Percentiles rank a stretch among this genome's conserved stretches.
phyloP scores from a whole-genome alignment of 53 echinoderm and acorn worm species.

The Holothuria scabra region DNA sequence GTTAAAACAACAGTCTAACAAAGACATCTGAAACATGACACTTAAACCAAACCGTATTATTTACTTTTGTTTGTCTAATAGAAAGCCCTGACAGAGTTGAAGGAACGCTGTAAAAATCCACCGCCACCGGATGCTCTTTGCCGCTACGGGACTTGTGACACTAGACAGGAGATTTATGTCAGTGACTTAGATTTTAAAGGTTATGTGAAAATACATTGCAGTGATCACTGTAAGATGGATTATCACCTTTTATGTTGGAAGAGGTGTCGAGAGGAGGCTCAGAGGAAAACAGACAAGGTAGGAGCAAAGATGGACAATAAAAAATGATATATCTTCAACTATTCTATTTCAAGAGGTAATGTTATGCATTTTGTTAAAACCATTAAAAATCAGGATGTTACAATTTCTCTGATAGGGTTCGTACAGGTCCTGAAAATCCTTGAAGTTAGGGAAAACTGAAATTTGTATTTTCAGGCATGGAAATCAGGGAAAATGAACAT shows the following conservation, averaged over 20 bases:
- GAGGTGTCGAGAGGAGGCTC: slow-evolving; percentile 2
- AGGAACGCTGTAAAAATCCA: slow-evolving; percentile 63
- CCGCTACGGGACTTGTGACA: slow-evolving; percentile 59
- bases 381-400: too few species aligned
- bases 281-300: not conserved
- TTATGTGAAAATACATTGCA: slow-evolving; percentile 70
- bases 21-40: not conserved
- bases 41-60: not conserved
- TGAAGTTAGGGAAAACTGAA: too few species aligned
- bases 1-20: too few species aligned
- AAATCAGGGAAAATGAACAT: too few species aligned
- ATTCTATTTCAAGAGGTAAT: too few species aligned
- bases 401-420: too few species aligned
- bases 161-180: slow-evolving; percentile 77
- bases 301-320: not conserved
- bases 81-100: slow-evolving; percentile 61
- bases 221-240: slow-evolving; percentile 76
- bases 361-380: too few species aligned
- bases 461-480: too few species aligned
- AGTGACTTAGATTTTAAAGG: slow-evolving; percentile 90
- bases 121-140: slow-evolving; percentile 76
- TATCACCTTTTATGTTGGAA: slow-evolving; percentile 88
- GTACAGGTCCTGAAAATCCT: too few species aligned
- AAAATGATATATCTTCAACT: too few species aligned
- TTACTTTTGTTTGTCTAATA: slow-evolving; percentile 18